A percentile compares a stretch with the other conserved stretches of the same genome.
Conservation (phyloP, 23 tunicate genomes). For the Botrylloides violaceus region DNA sequence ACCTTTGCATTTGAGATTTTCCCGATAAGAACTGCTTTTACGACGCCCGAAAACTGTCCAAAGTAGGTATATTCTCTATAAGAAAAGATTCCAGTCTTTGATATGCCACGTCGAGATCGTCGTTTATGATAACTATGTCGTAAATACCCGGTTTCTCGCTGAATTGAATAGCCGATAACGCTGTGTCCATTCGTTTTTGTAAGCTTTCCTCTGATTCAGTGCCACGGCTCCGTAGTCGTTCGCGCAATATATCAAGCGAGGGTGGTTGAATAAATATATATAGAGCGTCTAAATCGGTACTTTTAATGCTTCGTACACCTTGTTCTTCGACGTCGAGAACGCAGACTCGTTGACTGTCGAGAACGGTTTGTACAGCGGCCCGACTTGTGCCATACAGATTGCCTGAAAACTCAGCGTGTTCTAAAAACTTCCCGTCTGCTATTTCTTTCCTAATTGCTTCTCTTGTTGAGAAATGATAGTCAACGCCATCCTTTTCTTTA, state of each 20-base stretch:
- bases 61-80: not conserved
- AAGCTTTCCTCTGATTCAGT: constrained; percentile 31
- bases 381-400: constrained; percentile 38
- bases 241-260: constrained; percentile 25
- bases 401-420: constrained; percentile 39
- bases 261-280: constrained; percentile 37
- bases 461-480: constrained; percentile 40
- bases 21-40: no score
- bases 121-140: constrained; percentile 25
- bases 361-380: constrained; percentile 23
- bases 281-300: constrained; percentile 29
- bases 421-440: constrained; percentile 25
- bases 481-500: constrained; percentile 26
- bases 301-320: constrained; percentile 31
- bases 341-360: constrained; percentile 23
- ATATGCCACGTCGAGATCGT: constrained; percentile 16
- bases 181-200: constrained; percentile 38
- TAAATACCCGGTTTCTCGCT: constrained; percentile 30
- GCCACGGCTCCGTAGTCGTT: constrained; percentile 27
- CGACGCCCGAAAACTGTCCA: not conserved
- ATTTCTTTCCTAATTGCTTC: constrained; percentile 26
- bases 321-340: constrained; percentile 42
- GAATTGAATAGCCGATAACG: constrained; percentile 29
- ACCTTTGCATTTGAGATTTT: no score
- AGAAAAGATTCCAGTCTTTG: constrained; percentile 11